Percentiles rank a stretch among this genome's conserved stretches.
phyloP scores from a whole-genome alignment of 1,140 invertebrate genomes.

The Mactra quadrangularis region DNA sequence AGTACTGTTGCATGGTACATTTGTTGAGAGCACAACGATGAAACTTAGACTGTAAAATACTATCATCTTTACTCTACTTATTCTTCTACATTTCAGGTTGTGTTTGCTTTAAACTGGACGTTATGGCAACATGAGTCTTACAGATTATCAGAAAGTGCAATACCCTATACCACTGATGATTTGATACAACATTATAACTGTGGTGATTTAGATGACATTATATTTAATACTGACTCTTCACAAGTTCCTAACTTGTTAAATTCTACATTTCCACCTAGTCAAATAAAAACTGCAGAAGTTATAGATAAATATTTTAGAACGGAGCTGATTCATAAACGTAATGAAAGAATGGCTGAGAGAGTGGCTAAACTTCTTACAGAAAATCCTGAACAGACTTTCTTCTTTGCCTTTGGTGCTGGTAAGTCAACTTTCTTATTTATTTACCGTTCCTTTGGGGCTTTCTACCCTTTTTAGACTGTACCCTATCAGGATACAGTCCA shows the following conservation, averaged over 20 bases:
- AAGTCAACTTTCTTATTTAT: slow-evolving; percentile 47
- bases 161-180: slow-evolving; percentile 84
- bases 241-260: slow-evolving; percentile 81
- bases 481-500: no score
- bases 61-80: no score
- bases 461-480: no score
- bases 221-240: slow-evolving; percentile 85
- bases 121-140: slow-evolving; percentile 85
- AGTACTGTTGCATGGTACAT: no score
- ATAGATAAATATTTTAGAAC: slow-evolving; percentile 86
- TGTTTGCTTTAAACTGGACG: slow-evolving; percentile 86
- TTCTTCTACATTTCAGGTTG: slow-evolving; percentile 82
- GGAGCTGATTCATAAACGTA: slow-evolving; percentile 85
- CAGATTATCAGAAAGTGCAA: slow-evolving; percentile 75
- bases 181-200: slow-evolving; percentile 86
- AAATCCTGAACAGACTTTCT: slow-evolving; percentile 85
- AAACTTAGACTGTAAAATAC: no score
- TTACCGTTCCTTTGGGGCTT: no score
- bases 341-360: slow-evolving; percentile 85
- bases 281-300: slow-evolving; percentile 80
- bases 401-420: slow-evolving; percentile 87
- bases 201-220: slow-evolving; percentile 85
- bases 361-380: slow-evolving; percentile 83
- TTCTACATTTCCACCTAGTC: slow-evolving; percentile 74
- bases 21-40: no score